These are phyloP conservation scores for Tenthredo scrophulariae DNA, from an alignment of 2,888 invertebrate genomes.

Conservation along the genomic window DNA sequence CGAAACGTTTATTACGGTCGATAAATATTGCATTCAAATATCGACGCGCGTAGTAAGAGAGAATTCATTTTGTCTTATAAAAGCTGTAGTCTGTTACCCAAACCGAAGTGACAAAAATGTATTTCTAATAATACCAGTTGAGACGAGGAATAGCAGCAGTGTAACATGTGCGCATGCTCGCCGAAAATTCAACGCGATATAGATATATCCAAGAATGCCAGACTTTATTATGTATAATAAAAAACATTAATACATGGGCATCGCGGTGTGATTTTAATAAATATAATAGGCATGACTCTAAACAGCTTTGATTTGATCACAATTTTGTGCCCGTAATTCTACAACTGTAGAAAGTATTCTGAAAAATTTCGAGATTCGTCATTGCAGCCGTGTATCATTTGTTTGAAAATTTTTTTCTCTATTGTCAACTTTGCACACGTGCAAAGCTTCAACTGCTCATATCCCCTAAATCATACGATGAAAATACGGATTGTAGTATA, in stretches of 20 bases:
- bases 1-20: not conserved
- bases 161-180: not conserved
- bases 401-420: not conserved
- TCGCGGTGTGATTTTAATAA: not conserved
- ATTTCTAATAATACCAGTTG: constrained; percentile 28
- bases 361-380: not conserved
- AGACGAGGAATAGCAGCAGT: not conserved
- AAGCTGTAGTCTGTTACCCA: constrained; percentile 19
- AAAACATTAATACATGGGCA: not conserved
- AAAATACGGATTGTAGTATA: not conserved
- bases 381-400: not conserved
- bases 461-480: not conserved
- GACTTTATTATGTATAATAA: not conserved
- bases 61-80: not conserved
- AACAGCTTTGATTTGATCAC: not conserved
- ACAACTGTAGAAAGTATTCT: not conserved
- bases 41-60: not conserved
- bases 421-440: not conserved
- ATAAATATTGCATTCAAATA: not conserved
- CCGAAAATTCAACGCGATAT: constrained; percentile 10
- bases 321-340: not conserved
- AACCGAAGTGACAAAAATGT: constrained; percentile 36
- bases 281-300: not conserved
- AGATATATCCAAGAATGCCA: constrained; percentile 4
- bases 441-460: not conserved